Percentiles rank a stretch among this genome's conserved stretches.
These are phyloP conservation scores for Pituophis catenifer DNA, from an alignment of 2,113 vertebrate species.

Conservation along the genomic window DNA sequence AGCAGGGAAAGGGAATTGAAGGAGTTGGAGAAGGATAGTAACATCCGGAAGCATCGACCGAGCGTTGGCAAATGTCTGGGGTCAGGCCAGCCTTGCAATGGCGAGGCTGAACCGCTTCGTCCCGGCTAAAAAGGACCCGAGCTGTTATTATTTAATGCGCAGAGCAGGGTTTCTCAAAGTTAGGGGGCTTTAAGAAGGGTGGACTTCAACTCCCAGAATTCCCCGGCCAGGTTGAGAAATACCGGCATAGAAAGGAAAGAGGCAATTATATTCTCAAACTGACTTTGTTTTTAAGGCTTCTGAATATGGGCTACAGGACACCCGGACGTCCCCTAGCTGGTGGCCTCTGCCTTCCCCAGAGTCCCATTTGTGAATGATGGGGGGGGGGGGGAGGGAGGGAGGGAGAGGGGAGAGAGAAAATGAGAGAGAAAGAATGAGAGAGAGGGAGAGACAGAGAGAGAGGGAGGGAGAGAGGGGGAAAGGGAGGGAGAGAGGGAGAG, in stretches of 20 bases:
- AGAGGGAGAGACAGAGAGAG: too few relatives aligned
- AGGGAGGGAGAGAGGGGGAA: too few relatives aligned
- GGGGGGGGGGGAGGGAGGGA: too few relatives aligned
- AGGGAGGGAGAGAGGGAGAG: too few relatives aligned
- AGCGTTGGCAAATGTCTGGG: not conserved
- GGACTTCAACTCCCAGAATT: not conserved
- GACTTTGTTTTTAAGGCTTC: not conserved
- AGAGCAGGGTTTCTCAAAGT: not conserved
- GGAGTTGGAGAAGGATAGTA: not conserved
- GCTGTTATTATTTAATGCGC: not conserved
- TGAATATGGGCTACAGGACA: not conserved
- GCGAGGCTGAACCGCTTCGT: not conserved
- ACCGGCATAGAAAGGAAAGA: not conserved
- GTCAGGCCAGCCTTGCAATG: not conserved
- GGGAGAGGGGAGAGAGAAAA: too few relatives aligned
- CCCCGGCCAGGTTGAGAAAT: not conserved
- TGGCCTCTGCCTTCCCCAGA: not conserved
- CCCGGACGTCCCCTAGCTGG: not conserved
- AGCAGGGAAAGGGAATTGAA: not conserved
- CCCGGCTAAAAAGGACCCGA: not conserved
- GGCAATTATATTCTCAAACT: not conserved
- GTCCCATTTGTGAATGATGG: not conserved
- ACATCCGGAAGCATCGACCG: not conserved
- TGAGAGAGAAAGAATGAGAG: too few relatives aligned
- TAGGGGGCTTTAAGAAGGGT: not conserved